These are phyloP conservation scores for Scarus forsteni DNA, from an alignment of 2,797 vertebrate genomes.

Conservation along the genomic window DNA sequence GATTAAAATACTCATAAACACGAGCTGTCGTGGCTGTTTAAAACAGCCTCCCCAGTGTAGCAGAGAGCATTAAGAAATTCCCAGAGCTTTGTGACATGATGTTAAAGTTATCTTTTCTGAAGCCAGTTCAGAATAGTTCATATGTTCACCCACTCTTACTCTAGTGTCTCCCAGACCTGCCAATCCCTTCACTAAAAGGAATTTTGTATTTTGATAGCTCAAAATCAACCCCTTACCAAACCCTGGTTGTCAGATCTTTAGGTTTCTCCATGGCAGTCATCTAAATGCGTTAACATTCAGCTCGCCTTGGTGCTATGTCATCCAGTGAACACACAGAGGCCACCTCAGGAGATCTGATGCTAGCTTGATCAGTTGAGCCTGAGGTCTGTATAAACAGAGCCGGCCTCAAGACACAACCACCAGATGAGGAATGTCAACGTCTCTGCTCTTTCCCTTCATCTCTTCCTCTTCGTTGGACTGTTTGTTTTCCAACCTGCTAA, in stretches of 20 bases:
- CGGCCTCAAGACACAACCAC: constrained; percentile 63
- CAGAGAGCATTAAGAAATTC: constrained; percentile 67
- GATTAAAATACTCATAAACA: constrained; percentile 67
- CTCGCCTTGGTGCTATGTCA: constrained; percentile 40
- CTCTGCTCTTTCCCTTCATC: constrained; percentile 65
- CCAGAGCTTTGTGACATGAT: constrained; percentile 59
- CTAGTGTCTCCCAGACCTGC: constrained; percentile 28
- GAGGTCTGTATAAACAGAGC: constrained; percentile 75
- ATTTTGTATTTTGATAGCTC: constrained; percentile 30
- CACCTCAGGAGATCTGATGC: constrained; percentile 63
- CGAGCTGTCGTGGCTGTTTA: constrained; percentile 66
- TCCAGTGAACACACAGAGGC: constrained; percentile 33
- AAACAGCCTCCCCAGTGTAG: constrained; percentile 66
- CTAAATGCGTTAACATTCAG: constrained; percentile 36
- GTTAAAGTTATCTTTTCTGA: constrained; percentile 52
- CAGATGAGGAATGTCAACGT: constrained; percentile 81
- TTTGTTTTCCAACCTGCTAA: constrained; percentile 85
- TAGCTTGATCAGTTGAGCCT: constrained; percentile 66
- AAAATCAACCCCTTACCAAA: constrained; percentile 20
- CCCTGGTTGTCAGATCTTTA: constrained; percentile 15
- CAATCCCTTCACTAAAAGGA: constrained; percentile 32
- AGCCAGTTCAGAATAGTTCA: constrained; percentile 24
- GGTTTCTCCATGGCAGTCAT: constrained; percentile 37
- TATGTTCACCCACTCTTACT: constrained; percentile 15
- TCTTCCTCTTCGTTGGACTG: constrained; percentile 68